A percentile compares a stretch with the other conserved stretches of the same genome.
Conservation (phyloP, 2,888 invertebrate species). For the Ormyrus pomaceus region DNA sequence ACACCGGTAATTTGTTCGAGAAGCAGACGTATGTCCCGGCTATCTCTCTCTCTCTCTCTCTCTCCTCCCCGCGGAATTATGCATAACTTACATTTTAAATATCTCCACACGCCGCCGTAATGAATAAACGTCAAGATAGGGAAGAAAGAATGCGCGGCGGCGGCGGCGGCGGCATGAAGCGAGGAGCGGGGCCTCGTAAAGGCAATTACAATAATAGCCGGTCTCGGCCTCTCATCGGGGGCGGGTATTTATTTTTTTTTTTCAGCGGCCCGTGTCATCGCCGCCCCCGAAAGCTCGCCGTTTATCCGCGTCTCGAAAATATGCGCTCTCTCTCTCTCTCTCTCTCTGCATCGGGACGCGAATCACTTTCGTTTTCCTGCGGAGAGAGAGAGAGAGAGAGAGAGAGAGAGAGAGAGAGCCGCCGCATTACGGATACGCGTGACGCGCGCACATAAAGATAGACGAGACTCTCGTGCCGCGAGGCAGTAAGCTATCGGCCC, state of each 20-base stretch:
- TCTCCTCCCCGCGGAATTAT: background rate
- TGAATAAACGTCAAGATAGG: slow-evolving; percentile 25
- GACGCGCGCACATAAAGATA: slow-evolving; percentile 23
- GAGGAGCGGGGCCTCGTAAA: slow-evolving; percentile 2
- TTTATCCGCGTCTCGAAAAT: too few relatives aligned
- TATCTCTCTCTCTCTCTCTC: too few relatives aligned
- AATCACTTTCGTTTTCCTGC: slow-evolving; percentile 3
- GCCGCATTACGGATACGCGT: too few relatives aligned
- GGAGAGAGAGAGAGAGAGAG: too few relatives aligned
- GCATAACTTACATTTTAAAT: slow-evolving; percentile 3
- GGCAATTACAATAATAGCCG: slow-evolving; percentile 41
- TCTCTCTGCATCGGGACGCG: too few relatives aligned
- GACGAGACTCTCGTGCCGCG: slow-evolving; percentile 22
- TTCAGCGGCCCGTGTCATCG: slow-evolving; percentile 2
- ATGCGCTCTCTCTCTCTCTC: too few relatives aligned
- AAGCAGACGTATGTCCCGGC: too few relatives aligned
- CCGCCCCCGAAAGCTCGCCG: background rate
- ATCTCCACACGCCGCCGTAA: background rate
- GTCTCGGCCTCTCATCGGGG: too few relatives aligned
- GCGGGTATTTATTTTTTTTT: too few relatives aligned
- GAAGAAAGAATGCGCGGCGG: background rate
- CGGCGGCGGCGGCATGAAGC: background rate
- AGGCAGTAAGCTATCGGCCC: background rate
- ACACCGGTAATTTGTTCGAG: background rate
- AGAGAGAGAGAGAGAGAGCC: too few relatives aligned